A percentile compares a stretch with the other conserved stretches of the same genome.
These are phyloP conservation scores for Limnephilus lunatus DNA, from an alignment of 2,888 invertebrate species.

Conservation along the genomic window DNA sequence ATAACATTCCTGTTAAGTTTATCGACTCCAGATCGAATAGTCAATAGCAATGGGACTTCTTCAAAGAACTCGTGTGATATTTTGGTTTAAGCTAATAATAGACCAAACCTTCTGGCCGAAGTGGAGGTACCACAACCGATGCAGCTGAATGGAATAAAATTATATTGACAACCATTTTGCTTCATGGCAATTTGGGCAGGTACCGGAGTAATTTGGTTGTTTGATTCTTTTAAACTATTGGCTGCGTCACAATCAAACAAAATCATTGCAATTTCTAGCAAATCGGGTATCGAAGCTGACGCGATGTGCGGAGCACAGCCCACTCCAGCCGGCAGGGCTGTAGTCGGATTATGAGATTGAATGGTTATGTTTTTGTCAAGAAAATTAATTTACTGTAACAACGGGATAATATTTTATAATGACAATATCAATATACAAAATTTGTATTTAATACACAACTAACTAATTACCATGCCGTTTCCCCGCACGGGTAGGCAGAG, in stretches of 20 bases:
- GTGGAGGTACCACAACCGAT: neutral
- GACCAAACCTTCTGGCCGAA: conserved; percentile 6
- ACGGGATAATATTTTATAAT: neutral
- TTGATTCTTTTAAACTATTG: neutral
- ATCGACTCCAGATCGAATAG: neutral
- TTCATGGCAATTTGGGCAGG: neutral
- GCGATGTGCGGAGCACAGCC: neutral
- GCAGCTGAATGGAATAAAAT: neutral
- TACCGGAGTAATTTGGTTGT: neutral
- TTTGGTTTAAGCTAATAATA: conserved; percentile 39
- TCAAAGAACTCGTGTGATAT: conserved; percentile 28
- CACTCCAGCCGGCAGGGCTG: conserved; percentile 31
- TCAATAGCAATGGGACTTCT: neutral
- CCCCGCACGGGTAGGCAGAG: too few relatives aligned
- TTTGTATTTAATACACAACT: too few relatives aligned
- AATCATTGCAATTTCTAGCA: conserved; percentile 33
- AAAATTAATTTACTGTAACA: neutral
- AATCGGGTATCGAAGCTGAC: conserved; percentile 37
- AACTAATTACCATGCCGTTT: too few relatives aligned
- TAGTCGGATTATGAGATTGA: neutral
- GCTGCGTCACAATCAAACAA: conserved; percentile 17
- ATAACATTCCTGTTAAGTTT: neutral
- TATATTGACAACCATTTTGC: neutral
- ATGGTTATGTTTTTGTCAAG: neutral
- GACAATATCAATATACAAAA: neutral